Evolutionary conservation across 2,888 invertebrate genomes (phyloP).

Genomic region (Taenaris catops): DNA sequence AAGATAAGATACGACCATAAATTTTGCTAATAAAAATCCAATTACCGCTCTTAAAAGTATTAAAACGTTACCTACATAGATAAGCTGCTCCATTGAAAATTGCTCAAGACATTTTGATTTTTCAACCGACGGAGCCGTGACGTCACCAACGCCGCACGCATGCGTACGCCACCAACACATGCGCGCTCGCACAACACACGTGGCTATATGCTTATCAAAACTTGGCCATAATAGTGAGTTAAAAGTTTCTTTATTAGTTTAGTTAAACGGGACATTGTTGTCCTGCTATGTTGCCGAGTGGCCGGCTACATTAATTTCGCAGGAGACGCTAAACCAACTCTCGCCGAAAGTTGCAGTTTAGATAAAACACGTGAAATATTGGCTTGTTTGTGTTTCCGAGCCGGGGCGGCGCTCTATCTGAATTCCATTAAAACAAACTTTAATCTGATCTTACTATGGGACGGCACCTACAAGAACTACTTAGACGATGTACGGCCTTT

Average conservation of each 20-base stretch:
- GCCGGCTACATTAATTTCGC: conserved; percentile 20
- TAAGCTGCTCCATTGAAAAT: conserved; percentile 19
- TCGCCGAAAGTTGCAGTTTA: conserved; percentile 17
- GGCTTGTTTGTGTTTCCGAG: conserved; percentile 19
- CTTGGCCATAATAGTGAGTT: conserved; percentile 27
- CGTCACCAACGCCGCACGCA: conserved; percentile 8
- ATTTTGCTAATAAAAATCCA: conserved; percentile 8
- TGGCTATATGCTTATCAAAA: conserved; percentile 30
- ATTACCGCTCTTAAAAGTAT: conserved; percentile 15
- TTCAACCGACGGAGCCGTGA: too few relatives aligned
- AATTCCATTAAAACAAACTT: conserved; percentile 22
- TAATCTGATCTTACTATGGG: conserved; percentile 10
- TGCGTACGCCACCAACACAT: conserved; percentile 15
- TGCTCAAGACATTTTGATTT: conserved; percentile 23
- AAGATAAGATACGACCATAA: conserved; percentile 5
- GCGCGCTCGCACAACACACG: conserved; percentile 33
- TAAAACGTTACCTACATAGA: conserved; percentile 18
- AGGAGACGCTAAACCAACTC: conserved; percentile 17
- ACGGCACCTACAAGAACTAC: conserved; percentile 1
- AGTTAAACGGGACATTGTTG: conserved; percentile 27
- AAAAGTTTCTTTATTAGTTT: conserved; percentile 36
- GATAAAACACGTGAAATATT: conserved; percentile 23
- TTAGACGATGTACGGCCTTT: conserved; percentile 2
- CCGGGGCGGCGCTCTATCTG: conserved; percentile 15
- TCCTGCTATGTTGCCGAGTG: conserved; percentile 18